Conservation (phyloP, 2,888 invertebrate genomes). For the Himalopsyche tibetana region DNA sequence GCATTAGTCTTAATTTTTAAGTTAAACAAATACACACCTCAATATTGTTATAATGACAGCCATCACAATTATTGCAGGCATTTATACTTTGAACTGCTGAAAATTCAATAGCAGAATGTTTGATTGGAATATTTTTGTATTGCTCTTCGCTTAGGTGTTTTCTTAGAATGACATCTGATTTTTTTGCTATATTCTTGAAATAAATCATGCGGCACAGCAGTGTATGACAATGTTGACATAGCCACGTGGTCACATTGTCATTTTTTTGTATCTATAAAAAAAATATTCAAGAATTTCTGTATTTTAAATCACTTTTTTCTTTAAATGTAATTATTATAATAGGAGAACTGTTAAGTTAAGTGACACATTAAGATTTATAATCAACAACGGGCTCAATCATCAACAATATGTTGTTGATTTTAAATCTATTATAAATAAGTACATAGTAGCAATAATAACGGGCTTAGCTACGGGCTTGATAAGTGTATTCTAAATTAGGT, state of each 20-base stretch:
- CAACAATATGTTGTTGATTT: too few species aligned
- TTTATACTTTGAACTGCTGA: conserved; percentile 21
- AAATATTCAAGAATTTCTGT: background rate
- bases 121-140: background rate
- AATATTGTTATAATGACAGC: background rate
- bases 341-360: too few species aligned
- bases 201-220: background rate
- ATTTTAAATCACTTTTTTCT: too few species aligned
- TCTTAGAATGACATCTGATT: background rate
- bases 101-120: background rate
- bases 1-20: too few species aligned
- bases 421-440: too few species aligned
- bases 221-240: background rate
- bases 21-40: background rate
- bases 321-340: too few species aligned
- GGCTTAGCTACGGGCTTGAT: too few species aligned
- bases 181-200: background rate
- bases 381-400: too few species aligned
- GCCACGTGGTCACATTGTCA: background rate
- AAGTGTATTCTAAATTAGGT: too few species aligned
- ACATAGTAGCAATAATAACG: too few species aligned
- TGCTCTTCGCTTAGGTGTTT: background rate
- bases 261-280: background rate
- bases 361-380: too few species aligned
- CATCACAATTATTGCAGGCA: background rate